Base-by-base conservation (phyloP, 2,888 invertebrate species). In the Dyspetes luteomarginatus region DNA sequence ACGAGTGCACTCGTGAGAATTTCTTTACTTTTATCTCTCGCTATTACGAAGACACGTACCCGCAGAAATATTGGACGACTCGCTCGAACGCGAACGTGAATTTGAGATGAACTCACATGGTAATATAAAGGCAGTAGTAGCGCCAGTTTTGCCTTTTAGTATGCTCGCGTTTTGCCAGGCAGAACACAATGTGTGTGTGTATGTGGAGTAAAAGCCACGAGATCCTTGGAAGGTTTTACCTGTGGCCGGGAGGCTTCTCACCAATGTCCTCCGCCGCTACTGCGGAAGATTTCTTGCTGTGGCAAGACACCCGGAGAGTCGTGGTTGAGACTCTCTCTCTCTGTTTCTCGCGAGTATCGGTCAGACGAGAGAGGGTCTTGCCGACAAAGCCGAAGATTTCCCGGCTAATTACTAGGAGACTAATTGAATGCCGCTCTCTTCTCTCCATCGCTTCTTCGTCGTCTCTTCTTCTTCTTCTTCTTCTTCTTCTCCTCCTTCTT, bases 321-420 rank as follows among this genome's bases (percentile, higher is more conserved):
- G n/a, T n/a, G n/a, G n/a, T n/a, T n/a, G n/a, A n/a, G n/a, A n/a
- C n/a, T n/a, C n/a, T n/a, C n/a, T n/a, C n/a, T n/a, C n/a, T n/a
- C n/a, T n/a, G n/a, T n/a, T n/a, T 85, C 82, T 82, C 86, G 82
- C 65, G 84, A 82, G 83, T 74, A 82, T 78, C 83, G 83, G 84
- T 84, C 85, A 80, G 88, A 87, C 36, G 26, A 50, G 72, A 86
- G 88, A 86, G 87, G 86, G 89, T 88, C 86, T 86, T 79, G 88
- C 89, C 90, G 90, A 89, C 90, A 90, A 90, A 89, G 89, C 89
- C 75, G 85, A 90, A 91, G 90, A 91, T 92, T 92, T 92, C 91
- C 92, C 92, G 89, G 91, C 91, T 92, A 92, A 92, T 92, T 92
- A 91, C 92, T 89, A 89, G 88, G 89, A 89, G 90, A 90, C 92